Percentiles rank a stretch among this genome's conserved stretches.
Conservation (phyloP, 1,140 invertebrate species). For the Andricus grossulariae region DNA sequence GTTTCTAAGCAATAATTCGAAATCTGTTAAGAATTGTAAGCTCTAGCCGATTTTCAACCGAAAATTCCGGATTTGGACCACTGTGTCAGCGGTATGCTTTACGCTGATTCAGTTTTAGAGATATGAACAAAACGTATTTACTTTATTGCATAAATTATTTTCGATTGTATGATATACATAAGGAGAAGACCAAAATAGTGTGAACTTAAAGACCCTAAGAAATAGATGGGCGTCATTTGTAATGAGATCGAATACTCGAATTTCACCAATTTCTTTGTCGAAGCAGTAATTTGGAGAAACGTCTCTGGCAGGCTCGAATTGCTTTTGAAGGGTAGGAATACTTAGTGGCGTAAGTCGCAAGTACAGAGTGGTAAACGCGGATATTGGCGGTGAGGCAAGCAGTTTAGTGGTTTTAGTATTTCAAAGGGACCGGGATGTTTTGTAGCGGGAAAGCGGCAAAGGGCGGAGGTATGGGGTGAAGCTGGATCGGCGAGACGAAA, state of each 20-base stretch:
- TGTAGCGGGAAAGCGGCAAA: not conserved
- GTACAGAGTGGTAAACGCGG: slow-evolving; percentile 37
- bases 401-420: slow-evolving; percentile 49
- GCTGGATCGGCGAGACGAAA: slow-evolving; percentile 29
- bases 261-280: not conserved
- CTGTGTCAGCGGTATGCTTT: too few relatives aligned
- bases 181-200: too few relatives aligned
- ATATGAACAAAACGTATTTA: too few relatives aligned
- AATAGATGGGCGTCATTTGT: not conserved
- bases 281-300: not conserved
- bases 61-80: too few relatives aligned
- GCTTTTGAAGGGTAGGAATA: not conserved
- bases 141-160: too few relatives aligned
- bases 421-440: slow-evolving; percentile 45
- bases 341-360: slow-evolving; percentile 1
- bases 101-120: too few relatives aligned
- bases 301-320: slow-evolving; percentile 6
- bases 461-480: not conserved
- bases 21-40: too few relatives aligned
- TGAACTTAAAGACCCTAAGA: too few relatives aligned
- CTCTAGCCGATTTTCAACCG: too few relatives aligned
- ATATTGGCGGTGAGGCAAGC: slow-evolving; percentile 41
- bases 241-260: not conserved
- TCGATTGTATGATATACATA: too few relatives aligned
- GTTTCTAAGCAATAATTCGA: too few relatives aligned